Percentiles rank a stretch among this genome's conserved stretches.
Conservation (phyloP, 2,113 vertebrate species). For the Colinus virginianus region DNA sequence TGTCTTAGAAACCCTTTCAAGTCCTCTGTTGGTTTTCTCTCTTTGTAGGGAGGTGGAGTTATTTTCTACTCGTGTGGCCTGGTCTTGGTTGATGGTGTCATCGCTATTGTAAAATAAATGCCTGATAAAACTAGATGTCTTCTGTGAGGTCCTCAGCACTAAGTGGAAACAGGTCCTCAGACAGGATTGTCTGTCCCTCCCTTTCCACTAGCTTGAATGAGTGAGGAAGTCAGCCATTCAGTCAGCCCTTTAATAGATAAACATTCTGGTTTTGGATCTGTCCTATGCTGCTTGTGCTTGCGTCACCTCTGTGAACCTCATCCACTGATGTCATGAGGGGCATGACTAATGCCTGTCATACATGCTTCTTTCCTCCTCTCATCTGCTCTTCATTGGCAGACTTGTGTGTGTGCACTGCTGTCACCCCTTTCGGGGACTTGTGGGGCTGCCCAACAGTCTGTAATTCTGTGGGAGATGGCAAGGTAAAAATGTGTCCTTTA, state of each 20-base stretch:
- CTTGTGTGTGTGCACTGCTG: background rate
- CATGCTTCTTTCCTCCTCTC: background rate
- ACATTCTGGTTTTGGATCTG: fast-evolving
- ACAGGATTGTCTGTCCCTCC: background rate
- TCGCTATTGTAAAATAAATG: background rate
- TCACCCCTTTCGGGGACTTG: background rate
- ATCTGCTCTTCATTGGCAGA: background rate
- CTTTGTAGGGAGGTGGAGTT: background rate
- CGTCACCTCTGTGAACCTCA: background rate
- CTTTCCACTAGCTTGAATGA: background rate
- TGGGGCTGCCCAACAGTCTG: background rate
- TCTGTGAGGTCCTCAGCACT: background rate
- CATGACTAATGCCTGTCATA: background rate
- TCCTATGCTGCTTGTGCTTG: fast-evolving
- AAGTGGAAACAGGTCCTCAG: background rate
- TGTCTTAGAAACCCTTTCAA: slow-evolving; percentile 9
- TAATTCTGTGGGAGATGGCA: background rate
- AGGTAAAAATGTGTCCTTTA: background rate
- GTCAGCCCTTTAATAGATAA: background rate
- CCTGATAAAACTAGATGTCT: slow-evolving; percentile 5
- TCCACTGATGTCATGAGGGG: background rate
- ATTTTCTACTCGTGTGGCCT: background rate
- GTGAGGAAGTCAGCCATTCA: background rate
- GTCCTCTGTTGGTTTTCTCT: background rate
- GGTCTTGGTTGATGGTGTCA: background rate